Conservation (phyloP, 2,888 invertebrate genomes). For the Lottia scabra region DNA sequence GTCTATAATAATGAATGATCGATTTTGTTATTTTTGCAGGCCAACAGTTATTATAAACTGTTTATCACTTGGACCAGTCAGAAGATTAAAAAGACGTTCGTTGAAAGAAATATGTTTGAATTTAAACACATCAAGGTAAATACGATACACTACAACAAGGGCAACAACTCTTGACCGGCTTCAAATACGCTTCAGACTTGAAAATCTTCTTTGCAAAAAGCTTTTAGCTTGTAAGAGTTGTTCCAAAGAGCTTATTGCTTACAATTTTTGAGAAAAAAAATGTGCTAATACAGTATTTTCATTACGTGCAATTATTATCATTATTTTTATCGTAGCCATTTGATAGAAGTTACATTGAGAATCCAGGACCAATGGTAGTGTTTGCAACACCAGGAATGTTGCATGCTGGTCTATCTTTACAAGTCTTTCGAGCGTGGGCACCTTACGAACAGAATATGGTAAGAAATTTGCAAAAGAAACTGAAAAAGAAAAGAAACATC, state of each 20-base stretch:
- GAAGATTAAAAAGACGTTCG: slow-evolving; percentile 98
- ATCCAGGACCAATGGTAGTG: slow-evolving; percentile 95
- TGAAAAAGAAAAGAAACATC: too few species aligned
- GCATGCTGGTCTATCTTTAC: slow-evolving; percentile 95
- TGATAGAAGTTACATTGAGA: slow-evolving; percentile 93
- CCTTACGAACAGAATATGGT: slow-evolving; percentile 97
- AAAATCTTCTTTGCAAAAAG: too few species aligned
- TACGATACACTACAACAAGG: background rate
- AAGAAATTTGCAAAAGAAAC: slow-evolving; percentile 17
- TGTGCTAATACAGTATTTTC: too few species aligned
- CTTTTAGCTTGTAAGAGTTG: too few species aligned
- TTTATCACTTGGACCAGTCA: slow-evolving; percentile 99
- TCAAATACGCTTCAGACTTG: too few species aligned
- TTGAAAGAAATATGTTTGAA: slow-evolving; percentile 99
- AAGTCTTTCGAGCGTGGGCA: slow-evolving; percentile 99
- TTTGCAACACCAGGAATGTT: slow-evolving; percentile 99
- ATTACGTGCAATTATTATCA: background rate
- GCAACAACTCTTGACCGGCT: too few species aligned
- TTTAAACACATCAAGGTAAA: slow-evolving; percentile 93
- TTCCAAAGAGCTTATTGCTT: too few species aligned
- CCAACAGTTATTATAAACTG: slow-evolving; percentile 99
- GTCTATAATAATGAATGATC: too few species aligned
- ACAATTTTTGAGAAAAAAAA: too few species aligned
- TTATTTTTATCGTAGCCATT: slow-evolving; percentile 50
- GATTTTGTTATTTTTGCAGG: slow-evolving; percentile 69